These are phyloP conservation scores for Morone chrysops DNA, from an alignment of 2,113 vertebrate species.

Conservation along the genomic window DNA sequence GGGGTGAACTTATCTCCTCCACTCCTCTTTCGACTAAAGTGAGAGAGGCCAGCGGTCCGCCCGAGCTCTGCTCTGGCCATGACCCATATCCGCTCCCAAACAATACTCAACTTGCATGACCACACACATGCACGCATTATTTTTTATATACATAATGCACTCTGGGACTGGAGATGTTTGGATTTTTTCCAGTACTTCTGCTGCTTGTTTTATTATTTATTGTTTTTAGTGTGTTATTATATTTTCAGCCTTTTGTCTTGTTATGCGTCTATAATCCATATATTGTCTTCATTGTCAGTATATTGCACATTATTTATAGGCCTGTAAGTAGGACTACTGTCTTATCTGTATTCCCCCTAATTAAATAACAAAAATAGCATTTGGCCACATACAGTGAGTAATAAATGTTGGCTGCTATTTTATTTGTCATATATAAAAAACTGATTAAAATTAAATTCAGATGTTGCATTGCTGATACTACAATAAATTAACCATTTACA, in stretches of 20 bases:
- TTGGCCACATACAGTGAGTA: neutral
- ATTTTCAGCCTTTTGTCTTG: neutral
- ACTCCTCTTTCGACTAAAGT: slow-evolving; percentile 75
- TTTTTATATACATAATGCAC: slow-evolving; percentile 15
- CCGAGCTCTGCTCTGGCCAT: slow-evolving; percentile 74
- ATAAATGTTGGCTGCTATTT: neutral
- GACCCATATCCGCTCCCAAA: slow-evolving; percentile 72
- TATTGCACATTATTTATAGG: neutral
- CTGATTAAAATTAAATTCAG: neutral
- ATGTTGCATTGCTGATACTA: neutral
- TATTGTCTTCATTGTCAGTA: neutral
- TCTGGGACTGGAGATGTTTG: neutral
- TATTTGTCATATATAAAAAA: neutral
- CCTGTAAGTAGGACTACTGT: neutral
- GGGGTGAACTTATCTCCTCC: slow-evolving; percentile 77
- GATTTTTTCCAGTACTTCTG: neutral
- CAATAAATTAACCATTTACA: neutral
- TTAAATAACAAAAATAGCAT: slow-evolving; percentile 7
- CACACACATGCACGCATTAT: slow-evolving; percentile 52
- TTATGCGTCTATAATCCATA: slow-evolving; percentile 2
- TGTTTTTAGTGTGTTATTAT: slow-evolving; percentile 8
- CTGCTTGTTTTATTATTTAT: slow-evolving; percentile 7
- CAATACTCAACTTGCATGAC: slow-evolving; percentile 41
- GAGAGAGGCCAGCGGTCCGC: slow-evolving; percentile 72
- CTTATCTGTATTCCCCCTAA: neutral